A percentile compares a stretch with the other conserved stretches of the same genome.
phyloP scores from a whole-genome alignment of 2,888 invertebrate species.

The Ectemnius continuus region DNA sequence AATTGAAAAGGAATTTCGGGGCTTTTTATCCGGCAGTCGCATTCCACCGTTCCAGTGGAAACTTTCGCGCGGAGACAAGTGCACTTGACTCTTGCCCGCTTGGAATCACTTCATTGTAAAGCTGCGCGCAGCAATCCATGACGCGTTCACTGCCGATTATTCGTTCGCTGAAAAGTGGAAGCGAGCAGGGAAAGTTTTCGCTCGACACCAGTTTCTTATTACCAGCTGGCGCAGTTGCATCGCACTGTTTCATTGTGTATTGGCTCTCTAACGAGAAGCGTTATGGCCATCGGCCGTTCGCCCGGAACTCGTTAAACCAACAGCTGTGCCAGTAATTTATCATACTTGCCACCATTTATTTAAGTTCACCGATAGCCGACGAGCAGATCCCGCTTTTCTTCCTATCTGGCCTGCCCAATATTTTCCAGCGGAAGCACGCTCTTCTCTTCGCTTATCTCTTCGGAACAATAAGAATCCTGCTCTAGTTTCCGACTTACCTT shows the following conservation, averaged over 20 bases:
- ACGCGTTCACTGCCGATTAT: background rate
- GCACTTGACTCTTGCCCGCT: background rate
- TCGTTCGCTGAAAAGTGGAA: background rate
- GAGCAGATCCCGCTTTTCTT: background rate
- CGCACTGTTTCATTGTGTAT: background rate
- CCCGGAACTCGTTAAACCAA: background rate
- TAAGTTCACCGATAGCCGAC: constrained; percentile 4
- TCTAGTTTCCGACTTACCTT: background rate
- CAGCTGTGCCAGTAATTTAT: background rate
- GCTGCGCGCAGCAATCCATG: background rate
- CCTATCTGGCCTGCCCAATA: background rate
- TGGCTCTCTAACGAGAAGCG: background rate
- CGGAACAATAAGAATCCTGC: background rate
- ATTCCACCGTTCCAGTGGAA: background rate
- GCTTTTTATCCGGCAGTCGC: background rate
- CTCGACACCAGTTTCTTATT: background rate
- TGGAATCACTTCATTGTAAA: background rate
- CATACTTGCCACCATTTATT: constrained; percentile 11
- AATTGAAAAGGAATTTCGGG: background rate
- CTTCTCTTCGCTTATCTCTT: background rate
- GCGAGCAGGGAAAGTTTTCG: background rate
- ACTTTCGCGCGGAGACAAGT: background rate
- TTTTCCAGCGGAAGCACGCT: background rate
- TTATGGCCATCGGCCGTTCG: background rate
- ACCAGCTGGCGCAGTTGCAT: background rate